phyloP scores from a whole-genome alignment of 2,797 vertebrate genomes.

The Ibycter americanus region DNA sequence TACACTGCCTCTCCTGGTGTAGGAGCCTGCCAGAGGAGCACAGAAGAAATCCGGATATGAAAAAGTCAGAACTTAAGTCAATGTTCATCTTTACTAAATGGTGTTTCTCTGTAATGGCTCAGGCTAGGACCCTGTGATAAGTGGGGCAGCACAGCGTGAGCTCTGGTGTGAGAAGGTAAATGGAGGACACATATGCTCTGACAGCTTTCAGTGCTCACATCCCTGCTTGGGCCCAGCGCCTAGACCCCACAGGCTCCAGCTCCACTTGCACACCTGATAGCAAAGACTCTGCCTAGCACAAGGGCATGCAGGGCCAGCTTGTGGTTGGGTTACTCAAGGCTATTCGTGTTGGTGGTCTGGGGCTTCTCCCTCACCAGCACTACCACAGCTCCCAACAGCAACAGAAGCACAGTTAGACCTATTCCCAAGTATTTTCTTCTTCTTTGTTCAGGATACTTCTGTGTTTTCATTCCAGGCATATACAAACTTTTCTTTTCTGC shows the following conservation, averaged over 20 bases:
- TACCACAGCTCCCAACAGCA: background rate
- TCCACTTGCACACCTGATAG: background rate
- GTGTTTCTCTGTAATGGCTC: background rate
- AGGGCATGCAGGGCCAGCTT: background rate
- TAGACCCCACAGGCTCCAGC: background rate
- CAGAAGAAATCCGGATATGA: background rate
- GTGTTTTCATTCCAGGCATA: background rate
- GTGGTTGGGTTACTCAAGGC: background rate
- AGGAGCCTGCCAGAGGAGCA: background rate
- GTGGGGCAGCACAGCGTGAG: background rate
- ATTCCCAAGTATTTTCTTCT: background rate
- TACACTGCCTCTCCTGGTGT: background rate
- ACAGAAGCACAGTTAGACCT: background rate
- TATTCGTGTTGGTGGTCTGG: background rate
- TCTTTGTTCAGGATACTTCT: background rate
- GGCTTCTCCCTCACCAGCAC: background rate
- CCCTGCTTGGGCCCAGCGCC: background rate
- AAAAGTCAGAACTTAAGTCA: background rate
- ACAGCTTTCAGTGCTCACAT: background rate
- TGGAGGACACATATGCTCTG: background rate
- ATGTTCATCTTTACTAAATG: background rate
- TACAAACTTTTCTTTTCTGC: background rate
- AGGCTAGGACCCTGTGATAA: background rate
- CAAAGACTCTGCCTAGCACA: background rate
- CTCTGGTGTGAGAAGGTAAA: background rate